Conservation (phyloP, 1,140 invertebrate species). For the Arctopsyche grandis region DNA sequence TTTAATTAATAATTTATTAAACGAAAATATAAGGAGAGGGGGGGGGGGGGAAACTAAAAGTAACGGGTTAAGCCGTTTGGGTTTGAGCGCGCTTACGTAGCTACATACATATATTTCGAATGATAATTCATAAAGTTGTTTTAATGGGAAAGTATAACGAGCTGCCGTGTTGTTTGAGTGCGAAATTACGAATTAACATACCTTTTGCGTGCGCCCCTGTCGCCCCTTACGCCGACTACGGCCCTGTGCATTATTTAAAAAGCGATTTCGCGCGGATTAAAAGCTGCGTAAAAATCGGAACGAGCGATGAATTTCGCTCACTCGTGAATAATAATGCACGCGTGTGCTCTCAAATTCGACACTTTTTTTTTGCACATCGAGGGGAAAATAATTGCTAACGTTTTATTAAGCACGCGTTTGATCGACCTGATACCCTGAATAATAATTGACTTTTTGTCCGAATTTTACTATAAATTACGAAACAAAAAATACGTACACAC, state of each 20-base stretch:
- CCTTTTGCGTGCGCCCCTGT: conserved; percentile 17
- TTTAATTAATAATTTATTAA: no score
- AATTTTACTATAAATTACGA: no score
- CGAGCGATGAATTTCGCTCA: background rate
- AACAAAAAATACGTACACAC: no score
- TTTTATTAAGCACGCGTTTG: no score
- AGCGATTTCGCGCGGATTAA: background rate
- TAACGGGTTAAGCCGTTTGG: background rate
- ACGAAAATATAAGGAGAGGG: background rate
- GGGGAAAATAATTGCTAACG: no score
- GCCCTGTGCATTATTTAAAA: conserved; percentile 34
- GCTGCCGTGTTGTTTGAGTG: conserved; percentile 30
- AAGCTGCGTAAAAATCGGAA: conserved; percentile 19
- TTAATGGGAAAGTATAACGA: conserved; percentile 38
- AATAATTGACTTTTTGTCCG: no score
- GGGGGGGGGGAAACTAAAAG: background rate
- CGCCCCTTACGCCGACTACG: background rate
- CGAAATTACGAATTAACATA: conserved; percentile 38
- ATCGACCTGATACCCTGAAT: no score
- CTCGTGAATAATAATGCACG: background rate
- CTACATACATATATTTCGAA: no score
- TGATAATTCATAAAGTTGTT: conserved; percentile 38
- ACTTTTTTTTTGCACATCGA: no score
- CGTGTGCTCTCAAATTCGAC: background rate
- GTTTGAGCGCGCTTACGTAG: background rate